A percentile compares a stretch with the other conserved stretches of the same genome.
phyloP scores from a whole-genome alignment of 35 echinoderm and acorn worm species.

The Heliocidaris tuberculata region DNA sequence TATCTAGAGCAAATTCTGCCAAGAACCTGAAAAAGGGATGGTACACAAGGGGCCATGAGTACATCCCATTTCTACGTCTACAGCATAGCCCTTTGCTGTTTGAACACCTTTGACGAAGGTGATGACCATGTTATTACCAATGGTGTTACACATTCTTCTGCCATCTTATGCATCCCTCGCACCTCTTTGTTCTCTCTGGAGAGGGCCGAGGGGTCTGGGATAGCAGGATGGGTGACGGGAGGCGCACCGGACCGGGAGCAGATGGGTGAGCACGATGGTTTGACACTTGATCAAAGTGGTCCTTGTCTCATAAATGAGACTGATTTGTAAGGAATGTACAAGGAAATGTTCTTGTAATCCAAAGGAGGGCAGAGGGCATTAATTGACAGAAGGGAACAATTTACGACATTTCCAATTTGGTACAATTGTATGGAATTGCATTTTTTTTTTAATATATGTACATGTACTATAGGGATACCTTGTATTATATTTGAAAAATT shows the following conservation, averaged over 20 bases:
- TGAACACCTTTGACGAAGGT: not conserved
- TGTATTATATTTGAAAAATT: no score
- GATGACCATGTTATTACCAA: not conserved
- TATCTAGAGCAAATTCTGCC: not conserved
- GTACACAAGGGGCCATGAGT: not conserved
- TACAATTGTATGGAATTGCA: no score
- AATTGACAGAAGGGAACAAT: no score
- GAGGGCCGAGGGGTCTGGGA: not conserved
- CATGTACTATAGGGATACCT: no score
- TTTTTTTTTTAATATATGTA: no score
- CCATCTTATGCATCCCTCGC: not conserved
- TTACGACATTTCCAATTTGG: no score
- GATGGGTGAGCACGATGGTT: not conserved
- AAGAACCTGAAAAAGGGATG: not conserved
- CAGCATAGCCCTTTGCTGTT: not conserved
- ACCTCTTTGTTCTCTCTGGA: not conserved
- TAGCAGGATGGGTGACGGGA: not conserved
- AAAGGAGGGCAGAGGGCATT: no score
- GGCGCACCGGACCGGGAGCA: not conserved
- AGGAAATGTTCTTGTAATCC: no score
- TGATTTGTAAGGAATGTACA: no score
- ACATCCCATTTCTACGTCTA: not conserved
- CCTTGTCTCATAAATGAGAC: not conserved
- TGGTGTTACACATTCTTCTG: not conserved
- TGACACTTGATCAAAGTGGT: not conserved